phyloP scores from a whole-genome alignment of 1,140 invertebrate species.

The Drosophila kepulauana region DNA sequence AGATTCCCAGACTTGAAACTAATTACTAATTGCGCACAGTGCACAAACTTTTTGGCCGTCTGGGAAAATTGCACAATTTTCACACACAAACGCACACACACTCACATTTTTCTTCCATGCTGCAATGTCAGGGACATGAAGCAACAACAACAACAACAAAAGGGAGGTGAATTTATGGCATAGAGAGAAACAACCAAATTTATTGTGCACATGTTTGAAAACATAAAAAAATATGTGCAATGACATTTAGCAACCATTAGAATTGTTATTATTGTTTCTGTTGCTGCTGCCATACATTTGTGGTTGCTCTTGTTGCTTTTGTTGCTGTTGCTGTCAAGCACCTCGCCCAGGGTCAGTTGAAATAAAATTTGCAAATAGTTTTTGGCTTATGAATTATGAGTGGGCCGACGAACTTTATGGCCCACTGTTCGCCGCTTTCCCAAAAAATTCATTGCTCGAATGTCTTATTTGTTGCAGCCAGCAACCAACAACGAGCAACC shows the following conservation, averaged over 20 bases:
- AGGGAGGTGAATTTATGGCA: constrained; percentile 71
- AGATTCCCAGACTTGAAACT: constrained; percentile 21
- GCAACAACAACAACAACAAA: constrained; percentile 28
- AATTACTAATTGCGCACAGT: constrained; percentile 39
- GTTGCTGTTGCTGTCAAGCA: constrained; percentile 66
- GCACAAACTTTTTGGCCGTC: constrained; percentile 19
- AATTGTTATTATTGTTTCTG: constrained; percentile 30
- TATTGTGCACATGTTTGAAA: constrained; percentile 72
- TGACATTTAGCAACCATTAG: constrained; percentile 42
- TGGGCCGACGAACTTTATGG: constrained; percentile 64
- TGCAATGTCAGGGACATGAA: constrained; percentile 71
- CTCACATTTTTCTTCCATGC: constrained; percentile 43
- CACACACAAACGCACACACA: constrained; percentile 31
- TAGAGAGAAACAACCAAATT: constrained; percentile 35
- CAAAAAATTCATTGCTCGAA: constrained; percentile 24
- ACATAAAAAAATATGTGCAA: constrained; percentile 62
- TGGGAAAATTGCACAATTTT: constrained; percentile 51
- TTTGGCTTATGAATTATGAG: constrained; percentile 71
- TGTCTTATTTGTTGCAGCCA: constrained; percentile 48
- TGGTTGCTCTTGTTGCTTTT: constrained; percentile 11
- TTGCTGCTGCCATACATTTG: background rate
- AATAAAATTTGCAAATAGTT: constrained; percentile 58
- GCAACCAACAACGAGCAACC: background rate
- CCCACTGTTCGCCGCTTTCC: constrained; percentile 59
- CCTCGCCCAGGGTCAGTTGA: constrained; percentile 66